A percentile compares a stretch with the other conserved stretches of the same genome.
Conservation (phyloP, 2,797 vertebrate species). For the Hypotaenidia okinawae region DNA sequence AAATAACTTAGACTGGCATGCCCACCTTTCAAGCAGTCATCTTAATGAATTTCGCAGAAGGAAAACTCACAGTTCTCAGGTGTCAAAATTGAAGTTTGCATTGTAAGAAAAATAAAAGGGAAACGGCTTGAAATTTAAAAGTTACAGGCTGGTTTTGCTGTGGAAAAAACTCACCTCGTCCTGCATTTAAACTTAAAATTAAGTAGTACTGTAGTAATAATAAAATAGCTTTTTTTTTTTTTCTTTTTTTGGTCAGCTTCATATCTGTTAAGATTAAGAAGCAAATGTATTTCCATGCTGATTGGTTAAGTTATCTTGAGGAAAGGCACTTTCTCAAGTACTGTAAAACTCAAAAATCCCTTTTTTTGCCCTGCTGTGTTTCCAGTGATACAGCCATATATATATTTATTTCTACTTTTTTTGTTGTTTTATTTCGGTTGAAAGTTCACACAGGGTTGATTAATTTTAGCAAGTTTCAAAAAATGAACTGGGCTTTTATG, state of each 20-base stretch:
- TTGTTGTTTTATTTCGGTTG: conserved; percentile 7
- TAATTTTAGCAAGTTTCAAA: conserved; percentile 74
- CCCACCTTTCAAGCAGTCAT: background rate
- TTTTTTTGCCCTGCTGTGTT: background rate
- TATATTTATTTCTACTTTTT: background rate
- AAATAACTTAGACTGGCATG: background rate
- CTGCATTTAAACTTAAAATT: background rate
- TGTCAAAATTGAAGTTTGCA: background rate
- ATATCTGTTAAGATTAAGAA: background rate
- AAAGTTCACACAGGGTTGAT: conserved; percentile 44
- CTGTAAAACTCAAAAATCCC: background rate
- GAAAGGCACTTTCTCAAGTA: background rate
- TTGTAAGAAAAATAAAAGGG: background rate
- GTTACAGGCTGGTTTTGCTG: background rate
- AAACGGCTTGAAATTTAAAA: background rate
- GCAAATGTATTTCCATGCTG: background rate
- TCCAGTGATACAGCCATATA: background rate
- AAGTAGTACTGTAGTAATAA: background rate
- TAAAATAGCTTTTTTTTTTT: background rate
- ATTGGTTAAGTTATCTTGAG: background rate
- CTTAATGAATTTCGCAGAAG: conserved; percentile 45
- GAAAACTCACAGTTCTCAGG: background rate
- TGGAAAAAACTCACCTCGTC: background rate
- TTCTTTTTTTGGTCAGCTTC: background rate
- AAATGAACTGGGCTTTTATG: conserved; percentile 80